These are phyloP conservation scores for Bucorvus abyssinicus DNA, from an alignment of 2,797 vertebrate genomes.

Conservation along the genomic window DNA sequence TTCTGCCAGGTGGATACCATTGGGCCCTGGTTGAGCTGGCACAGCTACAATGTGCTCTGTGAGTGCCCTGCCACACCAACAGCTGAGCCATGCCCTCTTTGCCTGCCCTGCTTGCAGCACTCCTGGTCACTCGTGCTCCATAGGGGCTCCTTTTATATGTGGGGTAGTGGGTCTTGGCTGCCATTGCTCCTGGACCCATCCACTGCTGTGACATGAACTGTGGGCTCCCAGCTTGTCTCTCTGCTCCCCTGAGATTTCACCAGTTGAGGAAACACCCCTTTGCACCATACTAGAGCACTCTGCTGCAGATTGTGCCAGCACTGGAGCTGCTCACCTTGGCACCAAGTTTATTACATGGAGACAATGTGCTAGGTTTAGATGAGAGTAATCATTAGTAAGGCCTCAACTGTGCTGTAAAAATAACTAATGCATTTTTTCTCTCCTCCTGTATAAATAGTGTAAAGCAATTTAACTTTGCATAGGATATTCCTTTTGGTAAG, in stretches of 20 bases:
- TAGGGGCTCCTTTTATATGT: neutral
- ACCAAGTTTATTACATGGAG: neutral
- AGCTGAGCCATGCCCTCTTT: rapidly evolving
- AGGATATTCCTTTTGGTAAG: neutral
- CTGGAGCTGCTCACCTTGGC: neutral
- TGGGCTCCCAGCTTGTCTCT: neutral
- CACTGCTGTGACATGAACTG: rapidly evolving
- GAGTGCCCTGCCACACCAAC: neutral
- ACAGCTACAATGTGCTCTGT: neutral
- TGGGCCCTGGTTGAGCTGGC: neutral
- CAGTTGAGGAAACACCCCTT: neutral
- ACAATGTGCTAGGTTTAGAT: neutral
- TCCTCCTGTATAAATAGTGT: neutral
- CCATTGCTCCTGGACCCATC: neutral
- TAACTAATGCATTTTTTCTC: neutral
- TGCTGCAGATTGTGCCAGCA: rapidly evolving
- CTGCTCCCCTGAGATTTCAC: neutral
- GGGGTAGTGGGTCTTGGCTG: neutral
- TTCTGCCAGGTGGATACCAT: neutral
- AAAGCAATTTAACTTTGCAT: neutral
- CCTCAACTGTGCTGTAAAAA: neutral
- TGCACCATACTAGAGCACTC: rapidly evolving
- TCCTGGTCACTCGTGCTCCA: rapidly evolving
- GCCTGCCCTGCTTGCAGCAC: neutral
- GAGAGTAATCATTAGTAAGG: neutral